Conservation (phyloP, 2,888 invertebrate genomes). For the Cepaea hortensis region DNA sequence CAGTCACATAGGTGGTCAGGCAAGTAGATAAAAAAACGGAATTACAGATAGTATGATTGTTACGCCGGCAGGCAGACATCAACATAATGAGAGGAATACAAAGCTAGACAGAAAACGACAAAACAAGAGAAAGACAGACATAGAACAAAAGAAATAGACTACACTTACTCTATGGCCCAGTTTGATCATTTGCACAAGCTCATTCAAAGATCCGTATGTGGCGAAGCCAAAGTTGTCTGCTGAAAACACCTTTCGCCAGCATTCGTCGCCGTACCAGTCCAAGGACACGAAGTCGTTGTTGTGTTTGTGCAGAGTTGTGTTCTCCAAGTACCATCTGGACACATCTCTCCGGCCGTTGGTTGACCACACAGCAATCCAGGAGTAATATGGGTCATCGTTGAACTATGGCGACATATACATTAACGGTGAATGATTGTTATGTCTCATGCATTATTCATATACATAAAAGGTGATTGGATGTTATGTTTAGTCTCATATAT, state of each 20-base stretch:
- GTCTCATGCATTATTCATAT: too few relatives aligned
- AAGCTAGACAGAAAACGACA: too few relatives aligned
- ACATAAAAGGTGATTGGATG: too few relatives aligned
- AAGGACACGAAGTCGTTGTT: slow-evolving; percentile 51
- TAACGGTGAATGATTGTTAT: background rate
- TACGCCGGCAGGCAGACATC: too few relatives aligned
- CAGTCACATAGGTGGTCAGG: too few relatives aligned
- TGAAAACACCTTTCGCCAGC: slow-evolving; percentile 53
- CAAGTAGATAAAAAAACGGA: too few relatives aligned
- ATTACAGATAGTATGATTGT: too few relatives aligned
- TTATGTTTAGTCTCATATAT: too few relatives aligned
- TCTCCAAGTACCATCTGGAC: slow-evolving; percentile 50
- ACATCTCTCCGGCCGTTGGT: slow-evolving; percentile 51
- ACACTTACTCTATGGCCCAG: slow-evolving; percentile 47
- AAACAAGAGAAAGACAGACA: too few relatives aligned
- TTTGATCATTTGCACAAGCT: slow-evolving; percentile 59
- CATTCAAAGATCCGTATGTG: slow-evolving; percentile 49
- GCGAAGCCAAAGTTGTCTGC: slow-evolving; percentile 47
- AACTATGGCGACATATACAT: background rate
- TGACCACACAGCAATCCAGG: slow-evolving; percentile 50
- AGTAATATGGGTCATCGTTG: slow-evolving; percentile 47
- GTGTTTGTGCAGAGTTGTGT: slow-evolving; percentile 48
- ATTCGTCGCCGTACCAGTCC: slow-evolving; percentile 53
- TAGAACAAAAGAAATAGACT: too few relatives aligned
- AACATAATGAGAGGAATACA: too few relatives aligned